These are phyloP conservation scores for Luidia sarsii DNA, from an alignment of 53 echinoderm and acorn worm genomes.

Conservation along the genomic window DNA sequence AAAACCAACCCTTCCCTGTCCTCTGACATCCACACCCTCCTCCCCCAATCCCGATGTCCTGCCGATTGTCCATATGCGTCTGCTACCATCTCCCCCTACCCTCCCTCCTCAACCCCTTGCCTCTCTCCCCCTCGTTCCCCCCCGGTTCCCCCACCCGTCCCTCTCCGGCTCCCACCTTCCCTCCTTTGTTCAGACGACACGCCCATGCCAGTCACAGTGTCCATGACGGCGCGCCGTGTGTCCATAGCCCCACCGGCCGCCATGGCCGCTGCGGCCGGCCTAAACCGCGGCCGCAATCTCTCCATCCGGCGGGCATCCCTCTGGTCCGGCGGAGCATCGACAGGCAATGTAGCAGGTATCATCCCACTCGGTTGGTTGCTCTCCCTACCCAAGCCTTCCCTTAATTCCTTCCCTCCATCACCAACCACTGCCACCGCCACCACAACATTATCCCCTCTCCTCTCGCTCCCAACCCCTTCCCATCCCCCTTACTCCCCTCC, in stretches of 20 bases:
- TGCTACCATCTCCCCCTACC: no score
- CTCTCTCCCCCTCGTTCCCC: background rate
- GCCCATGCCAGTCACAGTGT: constrained; percentile 87
- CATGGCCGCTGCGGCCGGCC: constrained; percentile 68
- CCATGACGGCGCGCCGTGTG: constrained; percentile 87
- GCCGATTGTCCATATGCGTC: no score
- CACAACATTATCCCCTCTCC: background rate
- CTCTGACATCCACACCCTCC: no score
- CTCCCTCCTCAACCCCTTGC: constrained; percentile 40
- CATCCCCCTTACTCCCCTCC: no score
- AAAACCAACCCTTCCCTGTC: no score
- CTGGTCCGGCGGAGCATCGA: constrained; percentile 94
- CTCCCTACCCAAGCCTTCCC: no score
- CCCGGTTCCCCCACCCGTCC: no score
- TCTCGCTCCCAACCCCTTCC: background rate
- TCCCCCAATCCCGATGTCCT: no score
- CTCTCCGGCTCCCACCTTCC: no score
- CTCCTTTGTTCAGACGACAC: constrained; percentile 89
- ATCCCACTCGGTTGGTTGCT: constrained; percentile 53
- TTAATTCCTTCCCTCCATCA: constrained; percentile 10
- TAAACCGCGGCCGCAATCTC: constrained; percentile 90
- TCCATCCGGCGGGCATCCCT: constrained; percentile 98
- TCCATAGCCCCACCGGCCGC: constrained; percentile 90
- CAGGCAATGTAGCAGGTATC: constrained; percentile 82
- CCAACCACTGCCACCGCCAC: constrained; percentile 5